Conservation (phyloP, 2,113 vertebrate genomes). For the Ardeotis arabs region DNA sequence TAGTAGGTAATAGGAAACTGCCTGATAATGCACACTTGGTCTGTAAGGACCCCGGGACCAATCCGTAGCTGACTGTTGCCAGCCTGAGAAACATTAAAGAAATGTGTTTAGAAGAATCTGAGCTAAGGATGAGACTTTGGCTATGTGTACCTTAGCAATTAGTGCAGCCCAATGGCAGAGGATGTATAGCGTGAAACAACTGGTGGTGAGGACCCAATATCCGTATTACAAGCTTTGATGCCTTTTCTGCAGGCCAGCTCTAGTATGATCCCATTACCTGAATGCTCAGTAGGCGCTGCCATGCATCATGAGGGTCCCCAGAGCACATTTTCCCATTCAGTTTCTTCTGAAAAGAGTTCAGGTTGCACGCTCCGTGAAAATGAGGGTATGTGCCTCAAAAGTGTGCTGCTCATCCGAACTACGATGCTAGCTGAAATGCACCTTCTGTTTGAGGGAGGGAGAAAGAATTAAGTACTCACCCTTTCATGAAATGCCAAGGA, state of each 20-base stretch:
- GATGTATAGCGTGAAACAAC: background rate
- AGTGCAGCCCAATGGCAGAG: background rate
- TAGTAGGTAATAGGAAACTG: background rate
- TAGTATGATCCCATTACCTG: background rate
- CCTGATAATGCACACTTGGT: background rate
- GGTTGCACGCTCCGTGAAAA: background rate
- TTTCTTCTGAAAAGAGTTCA: background rate
- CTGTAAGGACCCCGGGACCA: background rate
- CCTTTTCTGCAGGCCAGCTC: background rate
- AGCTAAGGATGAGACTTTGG: background rate
- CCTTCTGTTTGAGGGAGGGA: background rate
- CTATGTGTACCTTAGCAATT: background rate
- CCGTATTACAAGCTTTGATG: background rate
- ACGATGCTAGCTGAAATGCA: background rate
- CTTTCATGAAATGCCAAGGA: background rate
- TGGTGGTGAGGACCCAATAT: background rate
- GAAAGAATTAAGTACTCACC: background rate
- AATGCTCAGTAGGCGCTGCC: background rate
- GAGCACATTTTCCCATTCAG: background rate
- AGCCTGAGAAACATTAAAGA: background rate
- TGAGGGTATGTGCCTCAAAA: background rate
- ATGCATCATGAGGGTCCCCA: background rate
- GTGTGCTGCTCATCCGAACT: background rate
- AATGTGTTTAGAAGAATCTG: background rate
- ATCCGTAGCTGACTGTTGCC: background rate